Conservation (phyloP, 2,888 invertebrate genomes). For the Nematopogon swammerdamellus region DNA sequence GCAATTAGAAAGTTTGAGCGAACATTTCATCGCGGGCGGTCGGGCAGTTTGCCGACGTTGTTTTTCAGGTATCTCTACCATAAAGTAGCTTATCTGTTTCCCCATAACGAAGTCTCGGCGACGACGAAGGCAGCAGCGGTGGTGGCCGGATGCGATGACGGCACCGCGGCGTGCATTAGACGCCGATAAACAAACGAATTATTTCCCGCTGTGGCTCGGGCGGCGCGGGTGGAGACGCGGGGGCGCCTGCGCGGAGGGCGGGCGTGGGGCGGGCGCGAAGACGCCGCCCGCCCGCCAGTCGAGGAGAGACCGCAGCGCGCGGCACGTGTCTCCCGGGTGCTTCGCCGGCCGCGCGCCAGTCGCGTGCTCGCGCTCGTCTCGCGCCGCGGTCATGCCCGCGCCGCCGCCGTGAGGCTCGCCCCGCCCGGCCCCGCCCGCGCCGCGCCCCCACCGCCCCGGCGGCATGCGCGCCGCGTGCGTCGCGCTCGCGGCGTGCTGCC, state of each 20-base stretch:
- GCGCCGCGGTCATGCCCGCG: constrained; percentile 31
- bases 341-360: constrained; percentile 11
- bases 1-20: too few species aligned
- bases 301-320: neutral
- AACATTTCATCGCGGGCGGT: neutral
- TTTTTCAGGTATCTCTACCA: too few species aligned
- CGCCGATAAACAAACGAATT: neutral
- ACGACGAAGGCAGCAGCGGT: neutral
- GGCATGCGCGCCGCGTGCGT: constrained; percentile 50
- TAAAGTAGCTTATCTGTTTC: too few species aligned
- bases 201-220: too few species aligned
- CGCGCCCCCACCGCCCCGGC: constrained; percentile 24
- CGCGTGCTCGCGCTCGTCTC: constrained; percentile 21
- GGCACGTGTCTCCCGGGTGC: neutral
- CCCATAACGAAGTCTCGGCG: too few species aligned
- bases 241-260: neutral
- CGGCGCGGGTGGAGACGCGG: neutral
- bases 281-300: neutral
- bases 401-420: constrained; percentile 49
- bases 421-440: constrained; percentile 34
- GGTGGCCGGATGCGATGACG: neutral
- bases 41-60: neutral
- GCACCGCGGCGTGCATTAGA: neutral
- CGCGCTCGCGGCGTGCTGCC: constrained; percentile 48
- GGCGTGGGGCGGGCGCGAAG: neutral